These are phyloP conservation scores for Pristiophorus japonicus DNA, from an alignment of 2,113 vertebrate species.

Conservation along the genomic window DNA sequence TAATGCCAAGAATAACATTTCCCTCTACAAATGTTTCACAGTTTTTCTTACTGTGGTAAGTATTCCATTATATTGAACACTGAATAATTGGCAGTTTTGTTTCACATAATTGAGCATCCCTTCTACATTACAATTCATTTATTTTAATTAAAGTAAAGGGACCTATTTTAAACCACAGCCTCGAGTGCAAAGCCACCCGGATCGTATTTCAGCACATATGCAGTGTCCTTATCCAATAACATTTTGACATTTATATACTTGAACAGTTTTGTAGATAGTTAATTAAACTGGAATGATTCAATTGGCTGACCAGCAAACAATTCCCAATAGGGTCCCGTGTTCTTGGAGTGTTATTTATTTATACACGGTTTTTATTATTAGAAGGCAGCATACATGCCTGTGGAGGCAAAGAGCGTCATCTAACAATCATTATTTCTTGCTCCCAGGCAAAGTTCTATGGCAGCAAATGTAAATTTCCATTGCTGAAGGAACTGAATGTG, in stretches of 20 bases:
- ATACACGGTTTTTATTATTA: neutral
- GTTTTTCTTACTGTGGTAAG: neutral
- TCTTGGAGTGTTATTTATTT: neutral
- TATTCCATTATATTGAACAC: neutral
- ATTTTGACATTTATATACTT: constrained; percentile 14
- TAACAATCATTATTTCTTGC: neutral
- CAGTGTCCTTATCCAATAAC: neutral
- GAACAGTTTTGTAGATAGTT: neutral
- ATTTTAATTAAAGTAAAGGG: neutral
- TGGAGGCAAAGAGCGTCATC: neutral
- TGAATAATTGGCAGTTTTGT: neutral
- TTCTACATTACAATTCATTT: neutral
- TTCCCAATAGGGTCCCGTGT: neutral
- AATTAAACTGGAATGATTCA: neutral
- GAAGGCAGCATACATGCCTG: neutral
- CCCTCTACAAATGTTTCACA: neutral
- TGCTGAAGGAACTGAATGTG: neutral
- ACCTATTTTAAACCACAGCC: neutral
- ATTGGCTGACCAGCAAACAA: neutral
- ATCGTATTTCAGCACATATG: neutral
- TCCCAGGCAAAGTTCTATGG: neutral
- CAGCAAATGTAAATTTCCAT: constrained; percentile 2
- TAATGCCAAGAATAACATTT: neutral
- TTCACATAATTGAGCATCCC: neutral
- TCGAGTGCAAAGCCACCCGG: neutral